These are phyloP conservation scores for Etheostoma perlongum DNA, from an alignment of 2,797 vertebrate genomes.

Conservation along the genomic window DNA sequence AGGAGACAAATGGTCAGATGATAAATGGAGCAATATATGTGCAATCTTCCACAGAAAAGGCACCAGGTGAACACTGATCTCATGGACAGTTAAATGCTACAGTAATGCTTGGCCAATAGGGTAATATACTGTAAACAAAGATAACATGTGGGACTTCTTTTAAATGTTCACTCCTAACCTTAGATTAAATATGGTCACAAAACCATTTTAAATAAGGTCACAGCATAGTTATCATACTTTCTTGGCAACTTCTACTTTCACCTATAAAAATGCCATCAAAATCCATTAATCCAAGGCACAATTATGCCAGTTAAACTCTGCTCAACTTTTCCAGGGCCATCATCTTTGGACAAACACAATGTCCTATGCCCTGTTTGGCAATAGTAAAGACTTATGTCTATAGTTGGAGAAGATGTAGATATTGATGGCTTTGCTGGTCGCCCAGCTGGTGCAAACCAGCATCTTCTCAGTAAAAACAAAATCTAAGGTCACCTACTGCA, in stretches of 20 bases:
- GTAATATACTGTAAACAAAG: background rate
- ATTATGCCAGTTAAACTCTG: constrained; percentile 43
- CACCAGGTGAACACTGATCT: background rate
- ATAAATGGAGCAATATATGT: constrained; percentile 12
- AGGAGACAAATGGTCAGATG: constrained; percentile 1
- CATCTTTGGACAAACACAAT: constrained; percentile 40
- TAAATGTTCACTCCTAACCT: background rate
- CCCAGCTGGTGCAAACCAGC: constrained; percentile 41
- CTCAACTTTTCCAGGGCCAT: constrained; percentile 37
- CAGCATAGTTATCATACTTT: background rate
- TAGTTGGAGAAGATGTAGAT: constrained; percentile 39
- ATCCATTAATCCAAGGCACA: constrained; percentile 2
- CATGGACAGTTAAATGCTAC: background rate
- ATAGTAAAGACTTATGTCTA: constrained; percentile 31
- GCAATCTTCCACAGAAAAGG: constrained; percentile 3
- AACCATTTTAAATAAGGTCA: constrained; percentile 3
- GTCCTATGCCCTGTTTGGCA: constrained; percentile 47
- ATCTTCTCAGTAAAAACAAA: constrained; percentile 29
- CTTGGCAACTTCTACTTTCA: constrained; percentile 14
- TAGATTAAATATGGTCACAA: constrained; percentile 3
- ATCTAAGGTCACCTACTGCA: constrained; percentile 41
- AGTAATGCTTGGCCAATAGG: background rate
- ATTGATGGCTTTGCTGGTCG: constrained; percentile 35
- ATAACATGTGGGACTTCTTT: background rate
- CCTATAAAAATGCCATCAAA: constrained; percentile 4